These are phyloP conservation scores for Raphicerus campestris DNA, from an alignment of 2,113 vertebrate genomes.

Conservation along the genomic window DNA sequence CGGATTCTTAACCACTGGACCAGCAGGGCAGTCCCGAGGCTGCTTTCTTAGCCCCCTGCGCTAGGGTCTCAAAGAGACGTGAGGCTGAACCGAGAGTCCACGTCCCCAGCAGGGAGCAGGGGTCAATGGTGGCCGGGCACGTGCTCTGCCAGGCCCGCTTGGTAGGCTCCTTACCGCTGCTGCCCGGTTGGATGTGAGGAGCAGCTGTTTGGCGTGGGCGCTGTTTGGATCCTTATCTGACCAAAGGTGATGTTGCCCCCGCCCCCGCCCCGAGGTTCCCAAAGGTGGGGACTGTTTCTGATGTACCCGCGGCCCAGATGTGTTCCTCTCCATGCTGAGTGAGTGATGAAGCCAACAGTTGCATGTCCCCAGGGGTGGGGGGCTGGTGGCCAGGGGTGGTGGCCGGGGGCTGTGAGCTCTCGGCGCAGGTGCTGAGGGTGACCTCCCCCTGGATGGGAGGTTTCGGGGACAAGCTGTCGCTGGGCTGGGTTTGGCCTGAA, in stretches of 20 bases:
- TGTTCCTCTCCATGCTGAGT: rapidly evolving
- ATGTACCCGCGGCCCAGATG: rapidly evolving
- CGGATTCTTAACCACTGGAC: not conserved
- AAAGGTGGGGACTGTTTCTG: not conserved
- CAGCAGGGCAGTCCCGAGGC: not conserved
- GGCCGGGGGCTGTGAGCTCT: rapidly evolving
- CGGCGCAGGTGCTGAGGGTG: rapidly evolving
- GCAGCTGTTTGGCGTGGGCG: not conserved
- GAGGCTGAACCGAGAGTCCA: not conserved
- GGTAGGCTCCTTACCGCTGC: rapidly evolving
- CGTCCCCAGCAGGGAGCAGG: not conserved
- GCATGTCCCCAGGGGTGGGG: rapidly evolving
- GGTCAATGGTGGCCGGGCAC: rapidly evolving
- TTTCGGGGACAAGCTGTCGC: not conserved
- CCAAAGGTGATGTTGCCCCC: not conserved
- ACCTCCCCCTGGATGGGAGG: not conserved
- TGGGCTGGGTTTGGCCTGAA: not conserved
- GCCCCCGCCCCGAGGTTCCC: not conserved
- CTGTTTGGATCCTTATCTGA: rapidly evolving
- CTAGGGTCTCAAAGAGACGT: not conserved
- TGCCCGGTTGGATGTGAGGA: not conserved
- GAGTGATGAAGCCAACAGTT: rapidly evolving
- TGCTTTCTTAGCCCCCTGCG: not conserved
- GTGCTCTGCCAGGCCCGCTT: rapidly evolving
- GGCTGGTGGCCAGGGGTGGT: not conserved